Conservation (phyloP, 2,888 invertebrate species). For the Athalia cordata region DNA sequence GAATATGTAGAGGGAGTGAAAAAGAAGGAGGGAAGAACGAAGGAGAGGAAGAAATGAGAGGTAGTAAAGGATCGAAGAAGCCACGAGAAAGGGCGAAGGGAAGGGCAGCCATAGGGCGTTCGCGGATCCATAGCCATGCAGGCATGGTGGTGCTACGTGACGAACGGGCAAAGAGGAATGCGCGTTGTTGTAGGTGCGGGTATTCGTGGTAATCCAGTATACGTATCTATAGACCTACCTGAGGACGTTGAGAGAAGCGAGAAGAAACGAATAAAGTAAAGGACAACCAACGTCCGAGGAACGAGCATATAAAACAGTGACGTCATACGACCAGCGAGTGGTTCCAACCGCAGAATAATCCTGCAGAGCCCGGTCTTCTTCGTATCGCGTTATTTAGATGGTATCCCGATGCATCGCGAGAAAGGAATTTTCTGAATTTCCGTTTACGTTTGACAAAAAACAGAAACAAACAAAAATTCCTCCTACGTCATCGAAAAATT, state of each 20-base stretch:
- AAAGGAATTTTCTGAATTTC: conserved; percentile 2
- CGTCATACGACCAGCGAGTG: conserved; percentile 24
- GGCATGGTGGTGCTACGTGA: not conserved
- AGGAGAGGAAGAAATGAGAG: conserved; percentile 41
- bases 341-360: conserved; percentile 20
- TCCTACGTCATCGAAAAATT: no score
- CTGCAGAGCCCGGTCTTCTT: not conserved
- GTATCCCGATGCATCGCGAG: not conserved
- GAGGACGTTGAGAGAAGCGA: not conserved
- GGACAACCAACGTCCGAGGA: conserved; percentile 35
- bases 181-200: conserved; percentile 36
- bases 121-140: conserved; percentile 14
- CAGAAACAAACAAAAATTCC: no score
- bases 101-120: conserved; percentile 20
- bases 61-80: conserved; percentile 46
- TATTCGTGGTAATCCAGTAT: conserved; percentile 20
- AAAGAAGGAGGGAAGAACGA: not conserved
- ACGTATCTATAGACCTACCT: no score
- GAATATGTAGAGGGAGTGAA: conserved; percentile 19
- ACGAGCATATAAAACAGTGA: conserved; percentile 36
- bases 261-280: not conserved
- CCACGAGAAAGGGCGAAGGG: conserved; percentile 45
- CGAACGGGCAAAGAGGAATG: conserved; percentile 39
- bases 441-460: not conserved
- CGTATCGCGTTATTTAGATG: conserved; percentile 10